phyloP scores from a whole-genome alignment of 2,113 vertebrate species.

The Megaleporinus macrocephalus region DNA sequence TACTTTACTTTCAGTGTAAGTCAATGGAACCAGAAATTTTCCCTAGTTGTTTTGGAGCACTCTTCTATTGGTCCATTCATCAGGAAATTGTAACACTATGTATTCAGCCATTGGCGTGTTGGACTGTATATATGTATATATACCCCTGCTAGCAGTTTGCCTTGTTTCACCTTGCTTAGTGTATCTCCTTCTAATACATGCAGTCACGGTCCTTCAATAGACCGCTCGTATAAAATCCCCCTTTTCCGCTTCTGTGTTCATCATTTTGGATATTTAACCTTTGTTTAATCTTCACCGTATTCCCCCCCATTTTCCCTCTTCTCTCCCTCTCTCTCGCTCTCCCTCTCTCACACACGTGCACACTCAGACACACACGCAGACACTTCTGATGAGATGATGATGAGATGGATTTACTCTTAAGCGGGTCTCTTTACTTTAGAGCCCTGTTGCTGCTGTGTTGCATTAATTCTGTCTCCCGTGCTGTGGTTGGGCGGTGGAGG shows the following conservation, averaged over 20 bases:
- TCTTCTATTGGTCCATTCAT: too few relatives aligned
- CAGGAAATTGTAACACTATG: too few relatives aligned
- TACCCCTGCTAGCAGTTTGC: background rate
- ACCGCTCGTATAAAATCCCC: background rate
- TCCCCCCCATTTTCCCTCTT: background rate
- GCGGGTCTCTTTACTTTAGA: slow-evolving; percentile 22
- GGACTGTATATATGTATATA: too few relatives aligned
- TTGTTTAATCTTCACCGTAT: background rate
- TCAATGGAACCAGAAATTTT: too few relatives aligned
- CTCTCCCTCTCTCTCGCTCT: background rate
- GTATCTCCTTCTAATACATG: background rate
- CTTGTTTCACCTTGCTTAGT: background rate
- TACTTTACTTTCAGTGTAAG: too few relatives aligned
- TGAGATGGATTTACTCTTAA: slow-evolving; percentile 22
- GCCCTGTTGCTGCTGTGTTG: slow-evolving; percentile 8
- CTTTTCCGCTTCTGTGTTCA: background rate
- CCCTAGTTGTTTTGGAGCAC: too few relatives aligned
- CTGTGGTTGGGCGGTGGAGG: background rate
- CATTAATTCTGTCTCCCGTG: slow-evolving; percentile 43
- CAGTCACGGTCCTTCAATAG: background rate
- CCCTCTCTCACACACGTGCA: background rate
- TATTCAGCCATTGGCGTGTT: too few relatives aligned
- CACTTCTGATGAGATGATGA: background rate
- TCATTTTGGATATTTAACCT: background rate
- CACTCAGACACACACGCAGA: background rate